phyloP scores from a whole-genome alignment of 53 echinoderm and acorn worm genomes.

The Echinarachnius parma region DNA sequence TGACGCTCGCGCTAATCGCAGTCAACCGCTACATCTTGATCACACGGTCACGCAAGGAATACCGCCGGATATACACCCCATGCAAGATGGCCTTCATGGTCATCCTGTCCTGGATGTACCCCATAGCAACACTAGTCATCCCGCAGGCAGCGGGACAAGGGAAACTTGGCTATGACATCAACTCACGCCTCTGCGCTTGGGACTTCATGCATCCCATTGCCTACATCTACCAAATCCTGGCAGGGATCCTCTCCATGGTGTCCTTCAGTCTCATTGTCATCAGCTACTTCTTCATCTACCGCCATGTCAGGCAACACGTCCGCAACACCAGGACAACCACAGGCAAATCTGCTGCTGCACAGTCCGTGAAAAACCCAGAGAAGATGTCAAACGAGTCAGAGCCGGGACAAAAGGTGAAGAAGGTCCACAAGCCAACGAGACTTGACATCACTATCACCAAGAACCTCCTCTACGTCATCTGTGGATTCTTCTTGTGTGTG shows the following conservation, averaged over 20 bases:
- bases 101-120: constrained; percentile 52
- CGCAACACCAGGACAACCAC: constrained; percentile 27
- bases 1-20: constrained; percentile 66
- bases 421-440: constrained; percentile 32
- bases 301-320: constrained; percentile 51
- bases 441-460: constrained; percentile 55
- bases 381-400: background rate
- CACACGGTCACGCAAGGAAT: constrained; percentile 44
- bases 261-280: constrained; percentile 48
- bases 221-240: constrained; percentile 48
- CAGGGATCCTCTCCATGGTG: constrained; percentile 20
- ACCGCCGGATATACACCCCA: constrained; percentile 47
- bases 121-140: constrained; percentile 40
- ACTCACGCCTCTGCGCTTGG: constrained; percentile 51
- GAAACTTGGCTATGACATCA: constrained; percentile 54
- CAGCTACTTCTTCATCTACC: constrained; percentile 51
- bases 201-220: constrained; percentile 33
- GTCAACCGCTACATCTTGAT: constrained; percentile 64
- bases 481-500: constrained; percentile 60
- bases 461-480: constrained; percentile 70
- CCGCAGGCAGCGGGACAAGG: constrained; percentile 59
- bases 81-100: constrained; percentile 53
- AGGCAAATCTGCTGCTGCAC: background rate
- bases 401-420: constrained; percentile 10
- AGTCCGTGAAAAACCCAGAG: background rate